Percentiles rank a stretch among this genome's conserved stretches.
phyloP scores from a whole-genome alignment of 1,140 invertebrate genomes.

The Batillaria attramentaria region DNA sequence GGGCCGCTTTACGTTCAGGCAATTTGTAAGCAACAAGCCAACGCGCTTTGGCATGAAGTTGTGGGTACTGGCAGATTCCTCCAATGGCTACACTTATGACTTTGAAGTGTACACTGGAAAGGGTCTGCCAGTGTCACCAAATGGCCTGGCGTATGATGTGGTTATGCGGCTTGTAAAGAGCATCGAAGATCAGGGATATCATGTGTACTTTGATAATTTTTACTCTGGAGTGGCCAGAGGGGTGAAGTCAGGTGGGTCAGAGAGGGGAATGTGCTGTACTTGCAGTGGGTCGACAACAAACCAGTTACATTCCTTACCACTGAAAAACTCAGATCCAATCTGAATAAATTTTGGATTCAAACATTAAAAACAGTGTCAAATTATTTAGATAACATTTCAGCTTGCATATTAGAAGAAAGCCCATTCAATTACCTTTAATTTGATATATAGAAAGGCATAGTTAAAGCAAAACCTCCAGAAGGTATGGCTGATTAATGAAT shows the following conservation, averaged over 20 bases:
- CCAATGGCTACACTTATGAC: not conserved
- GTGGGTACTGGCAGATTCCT: not conserved
- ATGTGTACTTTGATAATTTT: not conserved
- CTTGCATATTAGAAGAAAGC: no score
- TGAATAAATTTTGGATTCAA: no score
- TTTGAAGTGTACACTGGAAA: not conserved
- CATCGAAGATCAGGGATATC: not conserved
- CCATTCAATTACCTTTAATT: no score
- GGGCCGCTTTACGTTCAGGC: not conserved
- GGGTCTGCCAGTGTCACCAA: slow-evolving; percentile 5
- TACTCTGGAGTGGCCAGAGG: not conserved
- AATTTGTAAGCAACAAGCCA: not conserved
- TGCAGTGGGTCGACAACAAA: slow-evolving; percentile 23
- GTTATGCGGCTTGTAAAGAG: not conserved
- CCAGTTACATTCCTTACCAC: slow-evolving; percentile 14
- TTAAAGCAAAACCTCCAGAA: no score
- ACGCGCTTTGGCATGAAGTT: not conserved
- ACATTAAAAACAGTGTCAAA: no score
- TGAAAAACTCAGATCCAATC: no score
- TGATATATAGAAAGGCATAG: no score
- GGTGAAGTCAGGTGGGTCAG: not conserved
- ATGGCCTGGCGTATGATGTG: not conserved
- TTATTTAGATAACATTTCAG: no score
- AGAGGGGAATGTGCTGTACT: not conserved
- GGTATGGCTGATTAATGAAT: no score